phyloP scores from a whole-genome alignment of 2,113 vertebrate species.

The Sphyrna mokarran region DNA sequence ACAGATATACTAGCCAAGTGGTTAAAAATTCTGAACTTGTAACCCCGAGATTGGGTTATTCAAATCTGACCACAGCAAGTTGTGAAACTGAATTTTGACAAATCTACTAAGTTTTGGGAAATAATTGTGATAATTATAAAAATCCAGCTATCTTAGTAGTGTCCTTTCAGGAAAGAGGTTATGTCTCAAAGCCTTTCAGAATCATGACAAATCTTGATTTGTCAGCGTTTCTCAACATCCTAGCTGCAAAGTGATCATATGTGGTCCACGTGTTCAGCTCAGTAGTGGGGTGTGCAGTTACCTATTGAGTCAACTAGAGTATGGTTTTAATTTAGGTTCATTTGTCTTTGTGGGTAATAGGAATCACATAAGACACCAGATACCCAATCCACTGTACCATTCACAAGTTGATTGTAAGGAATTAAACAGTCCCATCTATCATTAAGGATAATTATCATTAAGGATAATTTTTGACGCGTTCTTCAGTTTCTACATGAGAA shows the following conservation, averaged over 20 bases:
- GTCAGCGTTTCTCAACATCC: not conserved
- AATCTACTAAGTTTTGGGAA: not conserved
- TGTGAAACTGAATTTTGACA: not conserved
- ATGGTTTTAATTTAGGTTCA: not conserved
- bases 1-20: not conserved
- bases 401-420: not conserved
- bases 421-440: not conserved
- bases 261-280: not conserved
- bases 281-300: not conserved
- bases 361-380: not conserved
- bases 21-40: not conserved
- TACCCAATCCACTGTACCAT: not conserved
- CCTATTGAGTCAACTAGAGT: not conserved
- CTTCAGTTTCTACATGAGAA: not conserved
- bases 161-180: not conserved
- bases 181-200: not conserved
- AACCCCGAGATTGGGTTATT: not conserved
- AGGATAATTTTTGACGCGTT: not conserved
- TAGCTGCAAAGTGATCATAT: not conserved
- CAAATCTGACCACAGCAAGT: not conserved
- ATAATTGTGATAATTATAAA: not conserved
- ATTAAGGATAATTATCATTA: not conserved
- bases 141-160: not conserved
- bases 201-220: not conserved
- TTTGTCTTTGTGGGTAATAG: not conserved